Percentiles rank a stretch among this genome's conserved stretches.
These are phyloP conservation scores for Albula goreensis DNA, from an alignment of 2,113 vertebrate genomes.

Conservation along the genomic window DNA sequence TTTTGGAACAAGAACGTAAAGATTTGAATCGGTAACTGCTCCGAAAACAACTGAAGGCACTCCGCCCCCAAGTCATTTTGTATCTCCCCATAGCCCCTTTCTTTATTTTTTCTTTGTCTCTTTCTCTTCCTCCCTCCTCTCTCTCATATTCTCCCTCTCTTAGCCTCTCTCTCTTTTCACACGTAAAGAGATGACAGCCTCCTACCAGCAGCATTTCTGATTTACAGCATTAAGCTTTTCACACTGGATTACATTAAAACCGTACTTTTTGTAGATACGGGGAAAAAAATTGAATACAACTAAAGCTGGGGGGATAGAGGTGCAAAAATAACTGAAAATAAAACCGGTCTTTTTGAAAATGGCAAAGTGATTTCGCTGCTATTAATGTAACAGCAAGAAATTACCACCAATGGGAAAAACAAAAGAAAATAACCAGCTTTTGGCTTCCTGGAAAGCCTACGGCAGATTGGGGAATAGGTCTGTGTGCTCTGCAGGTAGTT, in stretches of 20 bases:
- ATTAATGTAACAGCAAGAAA: slow-evolving; percentile 23
- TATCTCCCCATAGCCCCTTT: neutral
- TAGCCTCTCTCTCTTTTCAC: neutral
- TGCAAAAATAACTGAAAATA: neutral
- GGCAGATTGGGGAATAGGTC: neutral
- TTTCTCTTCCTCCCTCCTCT: neutral
- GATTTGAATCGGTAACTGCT: neutral
- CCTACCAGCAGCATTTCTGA: slow-evolving; percentile 2
- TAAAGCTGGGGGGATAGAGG: neutral
- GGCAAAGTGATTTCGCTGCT: slow-evolving; percentile 17
- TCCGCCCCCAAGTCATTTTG: neutral
- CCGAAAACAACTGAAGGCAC: neutral
- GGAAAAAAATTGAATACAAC: slow-evolving; percentile 28
- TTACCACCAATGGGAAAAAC: neutral
- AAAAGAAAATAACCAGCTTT: slow-evolving; percentile 16
- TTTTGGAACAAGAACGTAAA: neutral
- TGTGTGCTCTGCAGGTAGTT: neutral
- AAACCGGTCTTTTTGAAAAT: slow-evolving; percentile 8
- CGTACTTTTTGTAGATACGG: slow-evolving; percentile 16
- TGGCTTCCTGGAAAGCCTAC: neutral
- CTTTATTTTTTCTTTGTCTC: neutral
- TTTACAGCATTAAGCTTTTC: slow-evolving; percentile 24
- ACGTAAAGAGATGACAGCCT: neutral
- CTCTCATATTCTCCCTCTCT: neutral
- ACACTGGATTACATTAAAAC: slow-evolving; percentile 33